Conservation (phyloP, 2,797 vertebrate genomes). For the Microhierax caerulescens region DNA sequence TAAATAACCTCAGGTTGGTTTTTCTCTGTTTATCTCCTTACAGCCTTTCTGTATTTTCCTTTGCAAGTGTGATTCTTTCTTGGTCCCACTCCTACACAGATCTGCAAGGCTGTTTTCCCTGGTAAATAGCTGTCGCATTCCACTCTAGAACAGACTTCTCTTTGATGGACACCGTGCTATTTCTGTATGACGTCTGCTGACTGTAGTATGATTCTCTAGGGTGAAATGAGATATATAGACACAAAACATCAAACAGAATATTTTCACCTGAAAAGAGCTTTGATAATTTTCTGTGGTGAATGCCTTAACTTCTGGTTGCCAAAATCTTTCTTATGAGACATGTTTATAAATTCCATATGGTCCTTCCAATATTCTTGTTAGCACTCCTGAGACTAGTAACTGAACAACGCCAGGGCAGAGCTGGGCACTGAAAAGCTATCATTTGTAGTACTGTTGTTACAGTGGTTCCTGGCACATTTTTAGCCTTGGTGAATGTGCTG, state of each 20-base stretch:
- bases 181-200: neutral
- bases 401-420: neutral
- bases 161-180: neutral
- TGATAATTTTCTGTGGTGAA: neutral
- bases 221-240: neutral
- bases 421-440: neutral
- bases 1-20: neutral
- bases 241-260: neutral
- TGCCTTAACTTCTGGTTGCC: neutral
- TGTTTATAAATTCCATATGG: neutral
- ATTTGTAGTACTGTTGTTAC: neutral
- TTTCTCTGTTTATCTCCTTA: neutral
- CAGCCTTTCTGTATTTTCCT: neutral
- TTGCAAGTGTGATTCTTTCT: neutral
- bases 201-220: neutral
- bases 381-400: neutral
- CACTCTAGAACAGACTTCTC: neutral
- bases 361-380: neutral
- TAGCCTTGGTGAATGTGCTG: neutral
- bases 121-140: neutral
- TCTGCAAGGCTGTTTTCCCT: neutral
- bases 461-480: neutral
- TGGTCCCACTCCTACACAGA: neutral
- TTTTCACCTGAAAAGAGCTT: constrained; percentile 1
- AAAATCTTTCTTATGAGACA: neutral